phyloP scores from a whole-genome alignment of 2,888 invertebrate genomes.

The Uropetala carovei region DNA sequence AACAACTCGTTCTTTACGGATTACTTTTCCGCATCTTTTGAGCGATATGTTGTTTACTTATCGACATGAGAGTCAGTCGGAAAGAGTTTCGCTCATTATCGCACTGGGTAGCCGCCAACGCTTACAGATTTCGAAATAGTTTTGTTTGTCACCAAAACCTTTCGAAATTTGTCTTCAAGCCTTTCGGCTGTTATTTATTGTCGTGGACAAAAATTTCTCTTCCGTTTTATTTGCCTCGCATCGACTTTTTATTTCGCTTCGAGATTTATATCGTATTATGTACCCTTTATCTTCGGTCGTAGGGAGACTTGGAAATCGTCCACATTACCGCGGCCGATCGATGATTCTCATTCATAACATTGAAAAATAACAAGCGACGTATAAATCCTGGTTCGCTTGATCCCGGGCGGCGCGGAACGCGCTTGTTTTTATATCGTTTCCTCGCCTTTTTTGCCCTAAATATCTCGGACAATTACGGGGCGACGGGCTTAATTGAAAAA shows the following conservation, averaged over 20 bases:
- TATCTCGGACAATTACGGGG: slow-evolving; percentile 33
- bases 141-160: neutral
- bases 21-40: no score
- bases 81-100: no score
- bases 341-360: slow-evolving; percentile 11
- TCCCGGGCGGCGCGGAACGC: neutral
- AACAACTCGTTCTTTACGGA: no score
- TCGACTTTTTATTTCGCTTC: neutral
- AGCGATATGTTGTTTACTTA: no score
- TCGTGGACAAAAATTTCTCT: neutral
- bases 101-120: no score
- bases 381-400: neutral
- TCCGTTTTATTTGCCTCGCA: neutral
- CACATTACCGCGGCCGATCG: neutral
- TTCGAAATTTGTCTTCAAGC: neutral
- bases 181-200: neutral
- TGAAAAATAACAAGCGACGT: neutral
- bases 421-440: neutral
- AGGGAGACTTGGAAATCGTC: slow-evolving; percentile 8
- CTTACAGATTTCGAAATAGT: neutral
- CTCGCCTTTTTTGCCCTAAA: neutral
- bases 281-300: neutral
- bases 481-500: slow-evolving; percentile 54
- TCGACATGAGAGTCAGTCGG: no score
- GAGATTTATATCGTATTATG: slow-evolving; percentile 1